A percentile compares a stretch with the other conserved stretches of the same genome.
These are phyloP conservation scores for Rhabdophis nuchalis DNA, from an alignment of 2,797 vertebrate genomes.

Conservation along the genomic window DNA sequence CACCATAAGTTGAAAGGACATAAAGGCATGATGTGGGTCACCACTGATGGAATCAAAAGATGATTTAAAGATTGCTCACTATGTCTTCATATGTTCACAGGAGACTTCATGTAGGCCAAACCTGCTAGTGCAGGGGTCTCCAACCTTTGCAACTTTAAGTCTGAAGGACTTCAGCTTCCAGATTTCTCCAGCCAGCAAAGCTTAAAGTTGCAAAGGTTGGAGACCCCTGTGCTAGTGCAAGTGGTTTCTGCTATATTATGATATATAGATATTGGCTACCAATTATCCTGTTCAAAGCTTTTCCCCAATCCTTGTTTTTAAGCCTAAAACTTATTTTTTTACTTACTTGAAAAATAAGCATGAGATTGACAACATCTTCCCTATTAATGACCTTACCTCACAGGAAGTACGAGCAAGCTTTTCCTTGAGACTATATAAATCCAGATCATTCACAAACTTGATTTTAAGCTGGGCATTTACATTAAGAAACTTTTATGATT, in stretches of 20 bases:
- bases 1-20: neutral
- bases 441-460: neutral
- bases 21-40: neutral
- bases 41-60: neutral
- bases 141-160: no score
- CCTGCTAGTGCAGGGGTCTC: no score
- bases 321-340: constrained; percentile 15
- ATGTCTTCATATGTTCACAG: neutral
- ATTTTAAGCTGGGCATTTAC: neutral
- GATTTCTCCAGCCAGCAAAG: no score
- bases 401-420: constrained; percentile 22
- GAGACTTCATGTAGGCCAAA: neutral
- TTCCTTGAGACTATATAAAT: neutral
- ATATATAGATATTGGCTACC: neutral
- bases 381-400: neutral
- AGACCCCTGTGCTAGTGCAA: no score
- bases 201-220: no score
- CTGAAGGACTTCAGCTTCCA: no score
- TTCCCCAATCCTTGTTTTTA: neutral
- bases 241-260: neutral
- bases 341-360: neutral
- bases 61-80: neutral
- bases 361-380: neutral
- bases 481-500: constrained; percentile 25
- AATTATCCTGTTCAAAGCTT: neutral